phyloP scores from a whole-genome alignment of 2,888 invertebrate genomes.

The Tholera decimalis region DNA sequence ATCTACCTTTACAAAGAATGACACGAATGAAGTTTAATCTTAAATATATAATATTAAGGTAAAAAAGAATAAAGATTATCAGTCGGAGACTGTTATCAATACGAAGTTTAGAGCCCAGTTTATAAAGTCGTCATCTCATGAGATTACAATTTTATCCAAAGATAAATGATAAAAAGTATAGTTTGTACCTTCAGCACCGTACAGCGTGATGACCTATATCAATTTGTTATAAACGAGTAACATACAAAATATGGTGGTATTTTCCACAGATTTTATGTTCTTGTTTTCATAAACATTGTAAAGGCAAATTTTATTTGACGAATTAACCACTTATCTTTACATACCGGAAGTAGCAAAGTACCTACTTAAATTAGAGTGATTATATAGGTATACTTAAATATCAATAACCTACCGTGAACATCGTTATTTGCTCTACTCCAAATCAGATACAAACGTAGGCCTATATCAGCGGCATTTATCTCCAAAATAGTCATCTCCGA shows the following conservation, averaged over 20 bases:
- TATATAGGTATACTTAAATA: not conserved
- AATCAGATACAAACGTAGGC: constrained; percentile 43
- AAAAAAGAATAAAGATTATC: constrained; percentile 28
- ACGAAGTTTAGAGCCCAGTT: constrained; percentile 37
- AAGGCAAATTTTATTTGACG: not conserved
- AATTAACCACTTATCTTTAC: not conserved
- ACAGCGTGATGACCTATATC: constrained; percentile 43
- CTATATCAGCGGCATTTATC: constrained; percentile 54
- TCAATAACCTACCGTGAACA: not conserved
- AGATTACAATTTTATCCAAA: constrained; percentile 69
- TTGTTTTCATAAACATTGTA: not conserved
- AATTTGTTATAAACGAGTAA: constrained; percentile 40
- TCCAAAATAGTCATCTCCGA: constrained; percentile 70
- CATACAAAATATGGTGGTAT: constrained; percentile 28
- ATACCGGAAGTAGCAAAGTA: no score
- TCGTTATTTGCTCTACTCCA: constrained; percentile 20
- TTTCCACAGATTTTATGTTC: constrained; percentile 31
- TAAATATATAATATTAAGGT: constrained; percentile 17
- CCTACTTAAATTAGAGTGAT: not conserved
- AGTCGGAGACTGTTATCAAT: constrained; percentile 52
- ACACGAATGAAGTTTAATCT: not conserved
- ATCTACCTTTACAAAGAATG: not conserved
- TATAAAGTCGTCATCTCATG: constrained; percentile 55
- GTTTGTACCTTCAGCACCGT: constrained; percentile 46
- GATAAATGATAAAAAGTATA: constrained; percentile 73